These are phyloP conservation scores for Caenorhabditis plicata DNA, from an alignment of 2,888 invertebrate species.

Conservation along the genomic window DNA sequence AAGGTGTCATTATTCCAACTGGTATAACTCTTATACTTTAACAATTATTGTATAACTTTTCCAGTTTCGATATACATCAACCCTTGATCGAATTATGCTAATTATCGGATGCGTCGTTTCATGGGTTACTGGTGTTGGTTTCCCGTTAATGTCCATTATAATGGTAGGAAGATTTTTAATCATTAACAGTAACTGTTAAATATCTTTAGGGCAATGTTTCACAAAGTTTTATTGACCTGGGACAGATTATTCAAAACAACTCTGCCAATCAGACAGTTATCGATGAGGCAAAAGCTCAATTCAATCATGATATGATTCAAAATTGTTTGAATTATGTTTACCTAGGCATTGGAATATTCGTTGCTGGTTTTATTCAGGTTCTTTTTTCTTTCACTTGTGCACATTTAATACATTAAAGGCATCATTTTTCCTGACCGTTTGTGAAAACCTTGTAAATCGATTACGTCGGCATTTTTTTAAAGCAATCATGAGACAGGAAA, in stretches of 20 bases:
- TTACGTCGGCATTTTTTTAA: conserved; percentile 68
- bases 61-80: conserved; percentile 53
- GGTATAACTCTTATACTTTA: too few species aligned
- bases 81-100: conserved; percentile 43
- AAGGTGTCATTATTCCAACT: conserved; percentile 46
- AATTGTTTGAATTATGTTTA: conserved; percentile 49
- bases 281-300: conserved; percentile 20
- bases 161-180: conserved; percentile 41
- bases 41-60: too few species aligned
- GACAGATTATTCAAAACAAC: conserved; percentile 2
- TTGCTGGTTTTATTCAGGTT: conserved; percentile 47
- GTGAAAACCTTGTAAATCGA: conserved; percentile 68
- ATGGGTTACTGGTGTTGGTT: conserved; percentile 51
- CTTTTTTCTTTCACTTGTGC: not conserved
- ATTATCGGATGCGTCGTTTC: conserved; percentile 48
- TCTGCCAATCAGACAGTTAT: not conserved
- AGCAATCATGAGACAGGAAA: conserved; percentile 67
- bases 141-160: conserved; percentile 56
- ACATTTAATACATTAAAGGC: conserved; percentile 64
- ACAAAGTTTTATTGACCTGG: conserved; percentile 43
- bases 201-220: conserved; percentile 43
- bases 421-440: conserved; percentile 66
- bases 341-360: conserved; percentile 45
- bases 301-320: conserved; percentile 37
- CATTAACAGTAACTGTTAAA: not conserved